These are phyloP conservation scores for Aphis gossypii DNA, from an alignment of 1,140 invertebrate species.

Conservation along the genomic window DNA sequence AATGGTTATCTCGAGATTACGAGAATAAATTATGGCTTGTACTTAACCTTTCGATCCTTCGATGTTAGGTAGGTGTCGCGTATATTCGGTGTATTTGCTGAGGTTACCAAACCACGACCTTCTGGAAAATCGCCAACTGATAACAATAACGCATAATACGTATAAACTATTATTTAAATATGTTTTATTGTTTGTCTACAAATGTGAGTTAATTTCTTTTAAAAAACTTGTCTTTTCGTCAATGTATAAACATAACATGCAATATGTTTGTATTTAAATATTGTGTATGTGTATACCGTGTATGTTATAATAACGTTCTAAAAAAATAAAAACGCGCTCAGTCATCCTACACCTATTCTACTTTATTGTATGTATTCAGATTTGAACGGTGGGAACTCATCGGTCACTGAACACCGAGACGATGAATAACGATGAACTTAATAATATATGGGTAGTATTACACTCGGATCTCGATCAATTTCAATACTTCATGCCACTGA, in stretches of 20 bases:
- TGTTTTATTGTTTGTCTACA: background rate
- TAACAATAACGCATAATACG: background rate
- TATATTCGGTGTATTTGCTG: background rate
- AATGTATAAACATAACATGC: background rate
- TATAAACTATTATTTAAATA: background rate
- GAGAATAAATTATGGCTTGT: background rate
- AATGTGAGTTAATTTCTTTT: background rate
- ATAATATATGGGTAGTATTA: background rate
- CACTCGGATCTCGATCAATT: slow-evolving; percentile 2
- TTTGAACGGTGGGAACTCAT: background rate
- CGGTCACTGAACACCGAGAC: background rate
- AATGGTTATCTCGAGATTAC: background rate
- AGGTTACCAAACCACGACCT: background rate
- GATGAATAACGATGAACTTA: background rate
- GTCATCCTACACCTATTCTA: background rate
- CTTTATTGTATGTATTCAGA: background rate
- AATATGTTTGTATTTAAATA: background rate
- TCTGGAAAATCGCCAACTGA: slow-evolving; percentile 24
- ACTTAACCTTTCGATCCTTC: slow-evolving; percentile 6
- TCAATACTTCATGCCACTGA: background rate
- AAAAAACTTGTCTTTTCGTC: background rate
- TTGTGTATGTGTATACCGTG: background rate
- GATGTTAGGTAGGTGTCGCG: background rate
- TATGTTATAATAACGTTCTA: background rate
- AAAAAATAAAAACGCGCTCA: background rate